Evolutionary conservation across 2,113 vertebrate species (phyloP).

Genomic region (Poeciliopsis retropinna): DNA sequence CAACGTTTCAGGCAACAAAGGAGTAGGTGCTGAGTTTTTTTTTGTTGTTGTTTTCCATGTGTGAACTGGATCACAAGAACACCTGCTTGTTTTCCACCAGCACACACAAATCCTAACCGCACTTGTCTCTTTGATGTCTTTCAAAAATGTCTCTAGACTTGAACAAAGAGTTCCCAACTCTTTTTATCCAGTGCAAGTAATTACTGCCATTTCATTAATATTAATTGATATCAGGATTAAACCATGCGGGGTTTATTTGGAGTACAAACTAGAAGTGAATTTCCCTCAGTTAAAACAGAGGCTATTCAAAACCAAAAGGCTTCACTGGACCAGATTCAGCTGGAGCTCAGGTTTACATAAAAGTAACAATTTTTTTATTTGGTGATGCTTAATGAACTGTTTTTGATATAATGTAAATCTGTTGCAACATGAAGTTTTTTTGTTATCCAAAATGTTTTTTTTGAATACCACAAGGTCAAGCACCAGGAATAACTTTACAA

Average conservation of each 20-base stretch:
- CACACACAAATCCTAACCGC: conserved; percentile 30
- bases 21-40: neutral
- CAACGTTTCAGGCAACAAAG: conserved; percentile 41
- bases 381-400: neutral
- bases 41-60: neutral
- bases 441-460: too few relatives aligned
- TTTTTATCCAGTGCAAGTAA: conserved; percentile 21
- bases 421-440: too few relatives aligned
- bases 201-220: conserved; percentile 1
- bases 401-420: neutral
- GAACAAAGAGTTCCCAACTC: conserved; percentile 17
- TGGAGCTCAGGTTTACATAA: neutral
- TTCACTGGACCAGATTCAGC: conserved; percentile 1
- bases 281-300: neutral
- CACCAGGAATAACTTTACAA: too few relatives aligned
- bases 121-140: conserved; percentile 44
- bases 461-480: too few relatives aligned
- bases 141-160: conserved; percentile 40
- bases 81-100: conserved; percentile 47
- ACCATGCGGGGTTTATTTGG: neutral
- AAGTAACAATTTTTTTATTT: neutral
- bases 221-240: conserved; percentile 6
- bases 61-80: conserved; percentile 44
- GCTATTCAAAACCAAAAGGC: conserved; percentile 6
- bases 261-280: neutral